Evolutionary conservation across 2,113 vertebrate species (phyloP).

Genomic region (Ahaetulla prasina): DNA sequence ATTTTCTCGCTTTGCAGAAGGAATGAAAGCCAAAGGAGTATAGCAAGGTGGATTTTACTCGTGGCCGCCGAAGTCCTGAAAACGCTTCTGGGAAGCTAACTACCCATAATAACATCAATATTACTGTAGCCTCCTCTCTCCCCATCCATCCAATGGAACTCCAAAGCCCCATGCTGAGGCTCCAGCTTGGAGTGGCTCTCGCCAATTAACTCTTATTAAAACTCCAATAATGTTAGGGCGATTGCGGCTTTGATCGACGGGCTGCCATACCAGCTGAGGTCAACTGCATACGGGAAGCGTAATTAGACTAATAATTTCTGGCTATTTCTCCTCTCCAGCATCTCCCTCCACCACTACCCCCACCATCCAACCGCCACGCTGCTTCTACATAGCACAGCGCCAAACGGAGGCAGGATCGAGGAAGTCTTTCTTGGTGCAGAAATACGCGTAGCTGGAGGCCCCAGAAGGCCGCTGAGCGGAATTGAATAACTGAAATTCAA

Average conservation of each 20-base stretch:
- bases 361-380: too few relatives aligned
- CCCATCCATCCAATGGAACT: neutral
- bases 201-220: constrained; percentile 51
- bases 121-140: neutral
- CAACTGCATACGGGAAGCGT: constrained; percentile 59
- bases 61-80: neutral
- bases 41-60: too few relatives aligned
- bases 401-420: neutral
- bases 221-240: constrained; percentile 40
- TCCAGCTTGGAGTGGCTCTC: constrained; percentile 19
- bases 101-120: constrained; percentile 51
- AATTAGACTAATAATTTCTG: constrained; percentile 62
- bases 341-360: neutral
- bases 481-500: neutral
- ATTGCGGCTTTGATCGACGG: constrained; percentile 48
- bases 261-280: constrained; percentile 29
- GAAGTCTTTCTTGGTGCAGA: neutral
- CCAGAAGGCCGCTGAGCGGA: neutral
- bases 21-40: neutral
- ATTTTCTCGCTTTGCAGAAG: too few relatives aligned
- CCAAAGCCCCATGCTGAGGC: neutral
- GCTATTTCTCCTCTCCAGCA: constrained; percentile 7
- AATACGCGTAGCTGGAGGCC: neutral
- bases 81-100: neutral
- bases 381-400: too few relatives aligned